Conservation (phyloP, 2,113 vertebrate genomes). For the Burhinus oedicnemus region DNA sequence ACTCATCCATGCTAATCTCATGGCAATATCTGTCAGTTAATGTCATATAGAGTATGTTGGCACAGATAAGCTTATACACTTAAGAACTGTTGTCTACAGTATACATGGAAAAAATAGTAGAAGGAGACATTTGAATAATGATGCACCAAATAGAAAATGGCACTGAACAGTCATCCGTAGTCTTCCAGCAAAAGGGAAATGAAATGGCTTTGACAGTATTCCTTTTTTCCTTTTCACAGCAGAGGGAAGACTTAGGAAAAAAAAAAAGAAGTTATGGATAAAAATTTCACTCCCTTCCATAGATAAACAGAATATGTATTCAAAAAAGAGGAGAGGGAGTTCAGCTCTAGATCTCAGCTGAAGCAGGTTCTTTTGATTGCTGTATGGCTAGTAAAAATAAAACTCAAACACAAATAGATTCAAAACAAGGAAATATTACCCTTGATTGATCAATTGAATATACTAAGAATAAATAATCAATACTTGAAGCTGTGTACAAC, state of each 20-base stretch:
- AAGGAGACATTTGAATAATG: constrained; percentile 44
- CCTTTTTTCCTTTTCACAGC: neutral
- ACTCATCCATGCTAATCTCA: neutral
- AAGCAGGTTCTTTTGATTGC: neutral
- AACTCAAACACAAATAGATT: neutral
- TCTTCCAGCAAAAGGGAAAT: neutral
- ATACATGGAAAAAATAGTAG: neutral
- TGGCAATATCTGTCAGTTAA: neutral
- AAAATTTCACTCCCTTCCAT: neutral
- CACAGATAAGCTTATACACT: neutral
- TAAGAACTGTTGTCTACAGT: constrained; percentile 1
- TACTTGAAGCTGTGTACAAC: neutral
- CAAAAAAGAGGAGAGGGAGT: neutral
- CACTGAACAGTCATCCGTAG: constrained; percentile 20
- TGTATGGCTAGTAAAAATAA: neutral
- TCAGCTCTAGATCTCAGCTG: neutral
- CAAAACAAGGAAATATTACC: neutral
- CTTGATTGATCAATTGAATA: neutral
- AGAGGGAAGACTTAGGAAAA: neutral
- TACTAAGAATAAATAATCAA: neutral
- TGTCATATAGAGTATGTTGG: neutral
- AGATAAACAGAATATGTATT: neutral
- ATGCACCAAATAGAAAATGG: neutral
- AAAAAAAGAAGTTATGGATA: neutral
- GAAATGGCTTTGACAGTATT: constrained; percentile 33